A percentile compares a stretch with the other conserved stretches of the same genome.
phyloP scores from a whole-genome alignment of 2,113 vertebrate genomes.

The Rattus norvegicus region GRCr8 NC_086021.1:82217001-82217500 shows the following conservation, averaged over 20 bases:
- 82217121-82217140: background rate
- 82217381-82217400: background rate
- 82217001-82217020: background rate
- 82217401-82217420: background rate
- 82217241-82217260: background rate
- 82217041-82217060: background rate
- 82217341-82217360: background rate
- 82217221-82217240: background rate
- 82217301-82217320: background rate
- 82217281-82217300: background rate
- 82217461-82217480: background rate
- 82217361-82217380: background rate
- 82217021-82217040: background rate
- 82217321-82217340: background rate
- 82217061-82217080: background rate
- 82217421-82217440: background rate
- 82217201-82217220: background rate
- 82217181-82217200: background rate
- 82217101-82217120: background rate
- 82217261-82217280: background rate
- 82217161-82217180: slow-evolving; percentile 12
- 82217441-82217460: slow-evolving; percentile 29
- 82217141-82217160: background rate
- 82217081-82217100: background rate
- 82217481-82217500: slow-evolving; percentile 79